These are phyloP conservation scores for Tachina grossa DNA, from an alignment of 2,888 invertebrate genomes.

Conservation along the genomic window DNA sequence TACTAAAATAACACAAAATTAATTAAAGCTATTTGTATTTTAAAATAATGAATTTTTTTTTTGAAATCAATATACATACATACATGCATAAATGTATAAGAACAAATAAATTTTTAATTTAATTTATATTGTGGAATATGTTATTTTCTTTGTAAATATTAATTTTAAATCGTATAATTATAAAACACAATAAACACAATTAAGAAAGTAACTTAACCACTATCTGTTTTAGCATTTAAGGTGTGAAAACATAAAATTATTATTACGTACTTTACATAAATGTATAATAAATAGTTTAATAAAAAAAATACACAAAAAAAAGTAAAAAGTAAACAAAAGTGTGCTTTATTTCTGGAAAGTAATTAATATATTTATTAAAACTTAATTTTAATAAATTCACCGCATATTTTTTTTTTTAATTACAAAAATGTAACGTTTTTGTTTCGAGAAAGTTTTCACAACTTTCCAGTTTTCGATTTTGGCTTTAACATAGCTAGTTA, in stretches of 20 bases:
- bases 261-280: slow-evolving; percentile 64
- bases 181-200: slow-evolving; percentile 45
- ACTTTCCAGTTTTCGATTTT: too few species aligned
- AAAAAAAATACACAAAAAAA: slow-evolving; percentile 54
- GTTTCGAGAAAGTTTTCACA: too few species aligned
- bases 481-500: too few species aligned
- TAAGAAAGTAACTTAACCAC: slow-evolving; percentile 38
- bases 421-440: too few species aligned
- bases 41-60: slow-evolving; percentile 38
- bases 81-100: slow-evolving; percentile 10
- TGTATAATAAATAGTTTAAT: slow-evolving; percentile 60
- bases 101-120: slow-evolving; percentile 7
- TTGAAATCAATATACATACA: slow-evolving; percentile 25
- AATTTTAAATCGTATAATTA: slow-evolving; percentile 59
- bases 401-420: too few species aligned
- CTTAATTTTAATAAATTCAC: too few species aligned
- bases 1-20: slow-evolving; percentile 9
- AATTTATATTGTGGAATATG: slow-evolving; percentile 46
- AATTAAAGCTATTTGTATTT: slow-evolving; percentile 10
- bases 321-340: slow-evolving; percentile 45
- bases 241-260: slow-evolving; percentile 46
- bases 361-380: too few species aligned
- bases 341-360: neutral
- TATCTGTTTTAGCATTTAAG: slow-evolving; percentile 67
- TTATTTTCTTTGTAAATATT: slow-evolving; percentile 64